Evolutionary conservation across 2,113 vertebrate species (phyloP), one percentile per base, ranked within the genome.

Genomic region (Podarcis muralis): DNA sequence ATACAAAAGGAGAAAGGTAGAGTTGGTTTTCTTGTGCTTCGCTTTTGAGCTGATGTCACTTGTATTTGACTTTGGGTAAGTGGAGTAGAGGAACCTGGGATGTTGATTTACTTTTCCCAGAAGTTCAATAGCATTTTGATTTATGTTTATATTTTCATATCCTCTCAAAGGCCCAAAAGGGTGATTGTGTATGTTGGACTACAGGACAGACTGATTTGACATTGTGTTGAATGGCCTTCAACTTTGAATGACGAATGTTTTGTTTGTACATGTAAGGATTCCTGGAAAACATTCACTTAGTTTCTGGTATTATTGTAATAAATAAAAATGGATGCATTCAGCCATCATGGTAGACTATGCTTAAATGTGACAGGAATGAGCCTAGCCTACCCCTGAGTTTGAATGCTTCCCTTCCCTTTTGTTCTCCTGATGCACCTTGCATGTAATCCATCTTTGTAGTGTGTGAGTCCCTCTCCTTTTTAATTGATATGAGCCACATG

Each of bases 101-200:
- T 25, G 88, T 88, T 78, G 18, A 88, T 89, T 79, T 78, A 79
- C 82, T 82, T 0, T 5, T 20, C 18, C 59, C 5, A 62, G 59
- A 23, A 59, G 20, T 43, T 81, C 62, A 53, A 91, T 53, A 65
- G 59, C 68, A 40, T 85, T 90, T 69, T 68, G 20, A 87, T 79
- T 84, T 90, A 77, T 87, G 43, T 81, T 82, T 27, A 20, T 62
- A 20, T 12, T 85, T 78, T 66, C 89, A 82, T 48, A 59, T 7
- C 88, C 87, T 86, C 62, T 90, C 81, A 86, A 85, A 87, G 78
- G 77, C 48, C 53, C 77, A 32, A 15, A 88, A 59, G 65, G 48
- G 9, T 53, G 48, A 53, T 53, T 53, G 48, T 12, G 48, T 53
- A 53, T 12, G 48, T 53, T 53, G 48, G 48, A 53, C 48, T 53